Conservation (phyloP, 2,113 vertebrate species). For the Myotis brandtii region DNA sequence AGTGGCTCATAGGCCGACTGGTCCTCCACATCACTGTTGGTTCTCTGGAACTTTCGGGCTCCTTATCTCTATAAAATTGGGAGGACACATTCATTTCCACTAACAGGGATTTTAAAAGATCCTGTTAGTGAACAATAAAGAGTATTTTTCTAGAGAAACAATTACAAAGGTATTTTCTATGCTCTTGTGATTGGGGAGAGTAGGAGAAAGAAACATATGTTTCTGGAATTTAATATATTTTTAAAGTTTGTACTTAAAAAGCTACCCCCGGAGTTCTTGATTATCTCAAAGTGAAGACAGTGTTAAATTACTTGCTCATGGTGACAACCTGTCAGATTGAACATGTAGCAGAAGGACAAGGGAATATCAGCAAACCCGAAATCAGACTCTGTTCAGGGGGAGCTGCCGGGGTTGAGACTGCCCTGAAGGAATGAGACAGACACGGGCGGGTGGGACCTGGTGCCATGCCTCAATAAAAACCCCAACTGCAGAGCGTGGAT, state of each 20-base stretch:
- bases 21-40: not conserved
- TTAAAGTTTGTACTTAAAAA: conserved; percentile 70
- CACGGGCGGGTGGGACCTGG: not conserved
- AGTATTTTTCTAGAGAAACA: not conserved
- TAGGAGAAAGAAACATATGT: conserved; percentile 33
- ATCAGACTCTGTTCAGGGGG: not conserved
- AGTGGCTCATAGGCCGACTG: not conserved
- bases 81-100: not conserved
- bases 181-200: conserved; percentile 24
- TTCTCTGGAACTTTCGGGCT: not conserved
- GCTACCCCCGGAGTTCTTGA: conserved; percentile 50
- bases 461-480: not conserved
- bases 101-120: not conserved
- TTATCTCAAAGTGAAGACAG: conserved; percentile 66
- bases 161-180: not conserved
- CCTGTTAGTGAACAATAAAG: not conserved
- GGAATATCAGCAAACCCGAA: not conserved
- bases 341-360: conserved; percentile 58
- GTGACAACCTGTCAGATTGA: conserved; percentile 43
- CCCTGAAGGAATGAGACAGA: not conserved
- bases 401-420: not conserved
- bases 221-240: conserved; percentile 61
- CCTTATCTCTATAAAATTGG: not conserved
- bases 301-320: conserved; percentile 62
- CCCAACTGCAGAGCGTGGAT: not conserved